Evolutionary conservation across 2,888 invertebrate species (phyloP).

Genomic region (Platypus cylindrus): DNA sequence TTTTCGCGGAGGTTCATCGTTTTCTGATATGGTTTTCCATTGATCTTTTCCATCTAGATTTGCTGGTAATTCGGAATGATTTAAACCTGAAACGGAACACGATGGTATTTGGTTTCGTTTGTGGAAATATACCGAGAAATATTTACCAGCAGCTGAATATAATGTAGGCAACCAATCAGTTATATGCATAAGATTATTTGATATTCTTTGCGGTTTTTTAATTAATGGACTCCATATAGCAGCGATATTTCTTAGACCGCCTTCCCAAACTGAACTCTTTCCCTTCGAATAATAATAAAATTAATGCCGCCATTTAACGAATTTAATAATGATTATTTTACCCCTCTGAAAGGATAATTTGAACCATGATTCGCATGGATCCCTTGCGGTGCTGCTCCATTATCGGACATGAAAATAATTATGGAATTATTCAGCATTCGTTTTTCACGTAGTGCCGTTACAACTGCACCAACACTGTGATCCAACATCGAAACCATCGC

Average conservation of each 20-base stretch:
- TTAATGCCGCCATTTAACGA: too few species aligned
- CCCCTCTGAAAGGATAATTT: slow-evolving; percentile 69
- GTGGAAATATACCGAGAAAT: background rate
- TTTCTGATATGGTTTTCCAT: slow-evolving; percentile 39
- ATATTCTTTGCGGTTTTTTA: slow-evolving; percentile 42
- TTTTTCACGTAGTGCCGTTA: slow-evolving; percentile 53
- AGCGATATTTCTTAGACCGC: slow-evolving; percentile 50
- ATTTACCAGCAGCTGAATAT: slow-evolving; percentile 45
- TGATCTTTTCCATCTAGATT: slow-evolving; percentile 45
- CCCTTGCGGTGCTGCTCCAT: slow-evolving; percentile 71
- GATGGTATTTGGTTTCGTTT: background rate
- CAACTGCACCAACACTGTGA: slow-evolving; percentile 69
- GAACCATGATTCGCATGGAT: slow-evolving; percentile 62
- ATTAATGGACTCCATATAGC: slow-evolving; percentile 53
- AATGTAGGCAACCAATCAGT: slow-evolving; percentile 61
- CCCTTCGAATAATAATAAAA: slow-evolving; percentile 32
- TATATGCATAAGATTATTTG: slow-evolving; percentile 50
- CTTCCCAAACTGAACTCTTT: slow-evolving; percentile 60
- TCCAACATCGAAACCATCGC: slow-evolving; percentile 86
- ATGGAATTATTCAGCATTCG: slow-evolving; percentile 72
- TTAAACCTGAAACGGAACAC: slow-evolving; percentile 26
- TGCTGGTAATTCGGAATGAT: slow-evolving; percentile 34
- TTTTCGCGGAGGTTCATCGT: slow-evolving; percentile 36
- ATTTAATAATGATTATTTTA: too few species aligned
- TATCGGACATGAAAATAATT: slow-evolving; percentile 79